phyloP scores from a whole-genome alignment of 2,113 vertebrate species.

The Heteronetta atricapilla region DNA sequence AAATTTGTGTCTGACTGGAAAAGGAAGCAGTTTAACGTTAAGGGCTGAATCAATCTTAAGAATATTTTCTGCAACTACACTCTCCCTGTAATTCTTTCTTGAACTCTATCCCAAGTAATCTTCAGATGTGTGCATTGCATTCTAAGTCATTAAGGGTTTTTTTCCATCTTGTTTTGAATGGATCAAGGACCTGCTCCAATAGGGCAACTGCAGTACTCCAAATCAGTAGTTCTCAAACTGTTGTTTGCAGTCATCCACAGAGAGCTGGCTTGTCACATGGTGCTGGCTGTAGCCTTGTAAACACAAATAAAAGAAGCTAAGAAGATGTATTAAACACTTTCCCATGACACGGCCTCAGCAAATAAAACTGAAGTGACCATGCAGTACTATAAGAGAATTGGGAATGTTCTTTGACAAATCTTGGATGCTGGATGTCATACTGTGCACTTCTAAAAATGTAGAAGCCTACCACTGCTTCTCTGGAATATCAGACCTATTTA shows the following conservation, averaged over 20 bases:
- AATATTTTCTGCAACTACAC: constrained; percentile 11
- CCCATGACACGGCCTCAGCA: background rate
- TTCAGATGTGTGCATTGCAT: constrained; percentile 20
- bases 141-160: constrained; percentile 12
- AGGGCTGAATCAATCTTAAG: background rate
- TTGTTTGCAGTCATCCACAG: constrained; percentile 39
- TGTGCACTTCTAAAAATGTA: background rate
- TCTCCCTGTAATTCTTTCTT: constrained; percentile 8
- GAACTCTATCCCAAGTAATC: constrained; percentile 17
- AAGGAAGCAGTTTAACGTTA: constrained; percentile 22
- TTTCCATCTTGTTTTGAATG: constrained; percentile 36
- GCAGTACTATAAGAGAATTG: background rate
- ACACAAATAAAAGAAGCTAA: constrained; percentile 45
- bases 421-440: background rate
- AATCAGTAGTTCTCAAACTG: constrained; percentile 27
- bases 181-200: constrained; percentile 29
- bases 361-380: background rate
- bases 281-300: constrained; percentile 37
- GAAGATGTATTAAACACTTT: constrained; percentile 44
- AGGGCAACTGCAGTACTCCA: constrained; percentile 13
- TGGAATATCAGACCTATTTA: background rate
- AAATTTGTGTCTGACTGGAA: constrained; percentile 15
- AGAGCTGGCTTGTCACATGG: constrained; percentile 27
- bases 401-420: background rate
- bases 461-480: background rate